Evolutionary conservation across 2,888 invertebrate genomes (phyloP).

Genomic region (Diarsia brunnea): DNA sequence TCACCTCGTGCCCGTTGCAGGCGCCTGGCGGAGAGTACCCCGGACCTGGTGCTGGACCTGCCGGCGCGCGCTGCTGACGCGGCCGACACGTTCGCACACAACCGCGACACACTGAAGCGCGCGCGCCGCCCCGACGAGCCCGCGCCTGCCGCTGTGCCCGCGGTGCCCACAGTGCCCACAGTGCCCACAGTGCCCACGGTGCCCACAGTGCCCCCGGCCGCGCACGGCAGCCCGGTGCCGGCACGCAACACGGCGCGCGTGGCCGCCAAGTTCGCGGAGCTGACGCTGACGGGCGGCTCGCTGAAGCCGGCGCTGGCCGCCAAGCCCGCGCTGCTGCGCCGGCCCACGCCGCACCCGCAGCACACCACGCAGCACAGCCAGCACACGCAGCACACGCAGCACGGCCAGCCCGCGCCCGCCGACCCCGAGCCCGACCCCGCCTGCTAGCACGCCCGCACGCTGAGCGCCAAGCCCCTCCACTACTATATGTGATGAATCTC

Average conservation of each 20-base stretch:
- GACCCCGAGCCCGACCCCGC: constrained; percentile 23
- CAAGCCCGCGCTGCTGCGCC: constrained; percentile 94
- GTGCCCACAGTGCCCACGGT: constrained; percentile 66
- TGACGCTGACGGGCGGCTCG: constrained; percentile 92
- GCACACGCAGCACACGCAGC: constrained; percentile 82
- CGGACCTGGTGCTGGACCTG: constrained; percentile 96
- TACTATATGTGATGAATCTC: constrained; percentile 4
- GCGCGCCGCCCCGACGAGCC: constrained; percentile 73
- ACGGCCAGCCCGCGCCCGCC: constrained; percentile 22
- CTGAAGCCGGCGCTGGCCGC: constrained; percentile 94
- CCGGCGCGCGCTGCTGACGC: constrained; percentile 89
- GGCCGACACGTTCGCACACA: constrained; percentile 83
- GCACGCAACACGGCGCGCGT: constrained; percentile 92
- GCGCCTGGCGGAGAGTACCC: constrained; percentile 90
- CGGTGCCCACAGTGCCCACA: constrained; percentile 39
- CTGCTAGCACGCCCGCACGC: constrained; percentile 24
- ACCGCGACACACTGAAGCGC: constrained; percentile 82
- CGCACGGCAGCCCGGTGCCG: constrained; percentile 90
- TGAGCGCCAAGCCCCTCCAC: too few species aligned
- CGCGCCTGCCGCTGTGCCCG: constrained; percentile 63
- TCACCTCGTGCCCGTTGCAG: constrained; percentile 70
- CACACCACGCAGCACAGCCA: constrained; percentile 73
- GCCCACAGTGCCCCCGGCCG: constrained; percentile 87
- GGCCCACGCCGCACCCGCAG: constrained; percentile 83
- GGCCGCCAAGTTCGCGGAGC: constrained; percentile 92